Evolutionary conservation across 2,113 vertebrate genomes (phyloP), one percentile per base, ranked within the genome.

Genomic region (Smithornis capensis): DNA sequence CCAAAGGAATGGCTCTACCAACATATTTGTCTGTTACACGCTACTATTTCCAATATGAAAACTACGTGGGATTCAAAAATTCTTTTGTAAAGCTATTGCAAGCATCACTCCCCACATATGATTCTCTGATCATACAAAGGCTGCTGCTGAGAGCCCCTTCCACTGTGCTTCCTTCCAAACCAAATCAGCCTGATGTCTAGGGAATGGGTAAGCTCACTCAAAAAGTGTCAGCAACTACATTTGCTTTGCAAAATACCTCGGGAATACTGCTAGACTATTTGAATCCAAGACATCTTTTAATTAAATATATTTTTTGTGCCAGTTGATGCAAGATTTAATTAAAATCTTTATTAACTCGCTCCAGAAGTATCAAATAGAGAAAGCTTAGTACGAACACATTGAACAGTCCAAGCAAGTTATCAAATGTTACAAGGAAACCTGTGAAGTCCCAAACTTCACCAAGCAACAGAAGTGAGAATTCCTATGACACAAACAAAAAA

Each of bases 241-340:
- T 57, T 86, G 56, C 86, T 79, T 91, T 95, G 71, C 52, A 95
- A 89, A 96, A 81, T 35, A 88, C 45, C 93, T 64, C 6, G 93
- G 88, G 96, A 96, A 89, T 91, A 94, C 59, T 83, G 68, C 47
- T 89, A 57, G 44, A 87, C 85, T 94, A 85, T 24, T 89, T 78
- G 84, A 93, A 95, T 94, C 49, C 76, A 83, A 94, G 67, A 49
- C 71, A 77, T 59, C 89, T 92, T 92, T 92, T 96, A 97, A 94
- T 90, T 93, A 95, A 93, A 62, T 35, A 15, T 45, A 21, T 85
- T 94, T 95, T 92, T 90, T 70, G 75, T 90, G 87, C 40, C 67
- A 79, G 78, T 22, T 80, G 63, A 88, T 79, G 87, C 67, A 92
- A 81, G 65, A 81, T 92, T 92, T 91, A 97, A 96, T 90, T 95